Base-by-base conservation (phyloP, 1,140 invertebrate genomes). In the Ooceraea biroi region DNA sequence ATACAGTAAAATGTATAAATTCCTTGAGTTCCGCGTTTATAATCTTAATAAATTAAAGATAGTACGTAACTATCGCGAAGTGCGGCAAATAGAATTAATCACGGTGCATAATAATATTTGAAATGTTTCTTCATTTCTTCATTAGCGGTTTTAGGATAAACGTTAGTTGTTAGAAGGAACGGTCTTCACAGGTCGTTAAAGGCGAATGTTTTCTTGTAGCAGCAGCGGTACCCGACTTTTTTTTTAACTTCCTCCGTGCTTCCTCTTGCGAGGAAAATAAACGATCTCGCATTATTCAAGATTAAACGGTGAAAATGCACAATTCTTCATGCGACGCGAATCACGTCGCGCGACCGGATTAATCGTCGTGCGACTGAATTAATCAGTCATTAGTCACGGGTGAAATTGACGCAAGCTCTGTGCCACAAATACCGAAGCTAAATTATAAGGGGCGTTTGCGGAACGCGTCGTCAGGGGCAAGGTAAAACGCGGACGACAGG, bases 241-340 rank as follows among this genome's bases (percentile, higher is more conserved):
- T 36, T 1, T 7, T 25, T 10, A 74, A 25, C 44, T 65, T 52
- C 46, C 58, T 36, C 61, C 48, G 27, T 60, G 8, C 57, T 63
- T 36, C 36, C 58, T 77, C 73, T 22, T 25, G 44, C 44, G 10
- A 77, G 36, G 7, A 36, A 36, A 65, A 65, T 25, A 36, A 48
- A 63, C 30, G 41, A 22, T 2, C 61, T 52, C 14, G 25, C 14
- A 12, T 25, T 25, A 44, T 65, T 63, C 63, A 46, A 48, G 27
- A 48, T 63, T 77, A 77, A 65, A 46, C 44, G 65, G 76, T 71
- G 50, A 80, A 80, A 80, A 46, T 69, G 66, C 22, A 50, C 46
- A 25, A 68, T 68, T 55, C 19, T 48, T 17, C 55, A 25, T 41
- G 63, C 30, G 52, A 17, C 30, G 14, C 5, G 17, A 69, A 17